Evolutionary conservation across 1,140 invertebrate species (phyloP).

Genomic region (Meloidogyne chitwoodi): DNA sequence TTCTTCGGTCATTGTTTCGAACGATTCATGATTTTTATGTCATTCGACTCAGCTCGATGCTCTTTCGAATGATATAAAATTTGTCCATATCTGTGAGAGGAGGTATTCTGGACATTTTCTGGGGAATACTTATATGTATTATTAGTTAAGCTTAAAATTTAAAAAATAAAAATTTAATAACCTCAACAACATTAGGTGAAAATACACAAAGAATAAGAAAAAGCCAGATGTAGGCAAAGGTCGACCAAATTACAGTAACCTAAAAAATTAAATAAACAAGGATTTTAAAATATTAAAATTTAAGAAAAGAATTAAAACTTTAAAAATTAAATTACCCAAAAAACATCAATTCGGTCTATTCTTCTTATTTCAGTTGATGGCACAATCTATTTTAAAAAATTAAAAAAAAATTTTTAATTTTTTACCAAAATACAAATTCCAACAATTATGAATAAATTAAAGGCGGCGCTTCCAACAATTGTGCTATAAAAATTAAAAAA

Average conservation of each 20-base stretch:
- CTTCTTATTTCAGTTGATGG: constrained; percentile 62
- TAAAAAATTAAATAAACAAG: not conserved
- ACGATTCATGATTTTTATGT: no score
- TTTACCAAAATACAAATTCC: constrained; percentile 65
- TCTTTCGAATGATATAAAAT: no score
- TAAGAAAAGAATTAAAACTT: not conserved
- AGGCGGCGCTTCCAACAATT: constrained; percentile 65
- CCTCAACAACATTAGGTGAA: constrained; percentile 58
- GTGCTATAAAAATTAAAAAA: constrained; percentile 32
- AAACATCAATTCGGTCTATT: constrained; percentile 61
- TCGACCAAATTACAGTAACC: constrained; percentile 61
- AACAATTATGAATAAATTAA: constrained; percentile 62
- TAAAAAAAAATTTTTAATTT: not conserved
- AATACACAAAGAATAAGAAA: constrained; percentile 60
- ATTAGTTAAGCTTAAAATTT: no score
- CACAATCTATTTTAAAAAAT: constrained; percentile 59
- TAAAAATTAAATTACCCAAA: constrained; percentile 55
- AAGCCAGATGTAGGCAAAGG: constrained; percentile 65
- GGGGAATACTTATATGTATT: no score
- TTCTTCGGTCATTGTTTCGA: no score
- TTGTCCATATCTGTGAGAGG: no score
- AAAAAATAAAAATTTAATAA: constrained; percentile 22
- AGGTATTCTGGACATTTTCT: no score
- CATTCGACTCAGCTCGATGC: no score
- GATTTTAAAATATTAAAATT: no score